Evolutionary conservation across 2,113 vertebrate genomes (phyloP), one percentile per base, ranked within the genome.

Genomic region (Heptranchias perlo): DNA sequence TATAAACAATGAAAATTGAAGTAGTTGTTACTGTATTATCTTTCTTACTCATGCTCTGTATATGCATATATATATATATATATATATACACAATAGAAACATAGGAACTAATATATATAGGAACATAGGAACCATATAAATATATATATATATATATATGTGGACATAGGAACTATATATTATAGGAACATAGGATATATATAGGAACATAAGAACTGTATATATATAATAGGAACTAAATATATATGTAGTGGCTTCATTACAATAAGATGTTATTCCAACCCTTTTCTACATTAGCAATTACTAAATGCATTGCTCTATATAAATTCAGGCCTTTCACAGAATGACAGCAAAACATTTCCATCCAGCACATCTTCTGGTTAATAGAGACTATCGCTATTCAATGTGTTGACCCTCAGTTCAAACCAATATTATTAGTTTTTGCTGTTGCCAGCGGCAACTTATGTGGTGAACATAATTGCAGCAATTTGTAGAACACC

Each of bases 371-470:
- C 94, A 95, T 73, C 92, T 94, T 94, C 65, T 95, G 94, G 65
- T 95, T 95, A 95, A 95, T 95, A 52, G 94, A 95, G 94, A 95
- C 94, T 95, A 95, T 95, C 94, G 47, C 94, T 69, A 95, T 95
- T 95, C 94, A 95, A 95, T 95, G 94, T 69, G 94, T 31, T 95
- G 94, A 95, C 94, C 94, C 39, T 73, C 47, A 73, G 94, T 95
- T 95, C 94, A 95, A 95, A 95, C 64, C 94, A 95, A 95, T 95
- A 95, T 95, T 95, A 95, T 95, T 95, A 95, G 94, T 95, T 95
- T 69, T 95, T 67, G 94, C 94, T 73, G 94, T 95, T 95, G 94
- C 94, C 16, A 95, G 5, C 94, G 23, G 94, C 94, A 95, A 95
- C 94, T 95, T 95, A 95, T 73, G 64, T 95, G 94, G 94, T 95